A percentile compares a stretch with the other conserved stretches of the same genome.
Conservation (phyloP, 2,797 vertebrate genomes). For the Mormyrus proboscirostris region DNA sequence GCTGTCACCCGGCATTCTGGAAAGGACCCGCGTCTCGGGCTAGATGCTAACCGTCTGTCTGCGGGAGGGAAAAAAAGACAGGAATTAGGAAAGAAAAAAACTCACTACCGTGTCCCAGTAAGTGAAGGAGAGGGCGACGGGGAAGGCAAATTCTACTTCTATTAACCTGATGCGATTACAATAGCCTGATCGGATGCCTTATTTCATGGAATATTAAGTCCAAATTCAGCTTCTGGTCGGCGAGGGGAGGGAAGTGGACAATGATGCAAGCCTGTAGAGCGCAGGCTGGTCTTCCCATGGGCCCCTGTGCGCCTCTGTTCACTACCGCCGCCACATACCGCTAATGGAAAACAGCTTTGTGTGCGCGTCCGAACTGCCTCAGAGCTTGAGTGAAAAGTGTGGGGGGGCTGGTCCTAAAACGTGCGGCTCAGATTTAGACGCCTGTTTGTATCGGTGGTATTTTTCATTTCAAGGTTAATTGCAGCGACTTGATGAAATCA, state of each 20-base stretch:
- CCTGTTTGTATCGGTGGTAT: neutral
- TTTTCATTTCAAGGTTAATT: neutral
- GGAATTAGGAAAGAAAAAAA: slow-evolving; percentile 49
- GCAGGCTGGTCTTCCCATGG: neutral
- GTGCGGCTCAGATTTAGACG: neutral
- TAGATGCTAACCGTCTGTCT: slow-evolving; percentile 78
- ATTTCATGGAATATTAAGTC: slow-evolving; percentile 99
- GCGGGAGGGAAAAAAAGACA: slow-evolving; percentile 47
- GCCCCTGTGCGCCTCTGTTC: neutral
- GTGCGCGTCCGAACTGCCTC: neutral
- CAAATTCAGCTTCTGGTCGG: slow-evolving; percentile 75
- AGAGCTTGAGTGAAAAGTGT: neutral
- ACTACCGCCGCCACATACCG: neutral
- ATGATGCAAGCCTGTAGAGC: slow-evolving; percentile 49
- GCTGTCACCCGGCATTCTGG: slow-evolving; percentile 67
- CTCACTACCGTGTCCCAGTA: neutral
- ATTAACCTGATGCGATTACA: slow-evolving; percentile 97
- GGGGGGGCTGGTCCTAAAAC: neutral
- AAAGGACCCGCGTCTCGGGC: slow-evolving; percentile 72
- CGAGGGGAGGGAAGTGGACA: slow-evolving; percentile 60
- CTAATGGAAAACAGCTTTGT: slow-evolving; percentile 49
- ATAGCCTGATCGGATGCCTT: slow-evolving; percentile 74
- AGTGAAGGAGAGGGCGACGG: neutral
- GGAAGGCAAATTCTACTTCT: slow-evolving; percentile 58
- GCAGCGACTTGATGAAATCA: neutral